phyloP scores from a whole-genome alignment of 1,140 invertebrate genomes.

The Drosophila mauritiana region DNA sequence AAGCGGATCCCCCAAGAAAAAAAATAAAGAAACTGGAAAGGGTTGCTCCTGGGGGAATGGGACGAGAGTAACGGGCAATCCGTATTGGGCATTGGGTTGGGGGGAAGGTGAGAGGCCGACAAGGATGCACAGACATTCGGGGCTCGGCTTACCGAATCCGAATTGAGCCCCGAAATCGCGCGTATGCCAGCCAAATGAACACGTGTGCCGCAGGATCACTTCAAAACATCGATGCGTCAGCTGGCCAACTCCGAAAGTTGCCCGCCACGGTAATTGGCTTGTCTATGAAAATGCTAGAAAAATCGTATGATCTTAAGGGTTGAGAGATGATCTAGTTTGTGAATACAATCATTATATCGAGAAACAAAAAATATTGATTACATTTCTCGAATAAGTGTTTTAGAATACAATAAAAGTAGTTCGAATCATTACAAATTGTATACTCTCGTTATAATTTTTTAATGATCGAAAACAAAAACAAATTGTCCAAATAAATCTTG shows the following conservation, averaged over 20 bases:
- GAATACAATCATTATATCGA: neutral
- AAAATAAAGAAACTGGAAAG: conserved; percentile 50
- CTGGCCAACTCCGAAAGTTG: conserved; percentile 39
- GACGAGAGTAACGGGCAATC: conserved; percentile 4
- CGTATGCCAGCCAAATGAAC: conserved; percentile 63
- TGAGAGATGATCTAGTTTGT: neutral
- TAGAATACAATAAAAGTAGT: too few relatives aligned
- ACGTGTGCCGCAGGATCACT: conserved; percentile 56
- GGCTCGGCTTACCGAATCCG: conserved; percentile 75
- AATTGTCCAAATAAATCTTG: conserved; percentile 9
- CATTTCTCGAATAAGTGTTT: too few relatives aligned
- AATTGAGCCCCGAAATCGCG: conserved; percentile 67
- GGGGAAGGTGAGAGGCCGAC: conserved; percentile 71
- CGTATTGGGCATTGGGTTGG: conserved; percentile 9
- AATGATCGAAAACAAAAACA: conserved; percentile 2
- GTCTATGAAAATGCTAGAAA: conserved; percentile 27
- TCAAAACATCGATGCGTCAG: conserved; percentile 50
- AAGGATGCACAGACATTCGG: conserved; percentile 63
- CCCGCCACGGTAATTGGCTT: conserved; percentile 30
- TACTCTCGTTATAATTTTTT: neutral
- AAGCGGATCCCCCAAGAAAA: conserved; percentile 31
- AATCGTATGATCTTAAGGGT: conserved; percentile 2
- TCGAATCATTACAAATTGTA: neutral
- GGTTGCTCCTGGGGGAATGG: conserved; percentile 44
- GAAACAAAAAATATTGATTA: neutral